These are phyloP conservation scores for Prunella himalayana DNA, from an alignment of 2,113 vertebrate species.

Conservation along the genomic window DNA sequence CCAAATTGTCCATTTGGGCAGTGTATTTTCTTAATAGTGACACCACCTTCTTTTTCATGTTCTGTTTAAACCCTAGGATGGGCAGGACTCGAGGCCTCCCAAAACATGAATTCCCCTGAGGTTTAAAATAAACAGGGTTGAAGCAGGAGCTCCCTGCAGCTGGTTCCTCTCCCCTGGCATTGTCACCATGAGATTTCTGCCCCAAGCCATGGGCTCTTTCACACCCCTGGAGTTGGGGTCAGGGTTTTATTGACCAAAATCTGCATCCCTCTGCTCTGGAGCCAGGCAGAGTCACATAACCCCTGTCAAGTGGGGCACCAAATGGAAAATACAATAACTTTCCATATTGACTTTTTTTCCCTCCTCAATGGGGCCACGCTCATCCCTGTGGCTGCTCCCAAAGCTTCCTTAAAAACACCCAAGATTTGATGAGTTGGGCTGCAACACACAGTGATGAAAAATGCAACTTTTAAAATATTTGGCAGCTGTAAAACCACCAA, in stretches of 20 bases:
- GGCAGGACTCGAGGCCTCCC: background rate
- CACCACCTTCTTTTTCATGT: background rate
- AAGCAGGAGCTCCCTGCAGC: background rate
- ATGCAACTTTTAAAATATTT: background rate
- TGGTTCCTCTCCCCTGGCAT: accelerated
- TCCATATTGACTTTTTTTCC: background rate
- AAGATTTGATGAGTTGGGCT: background rate
- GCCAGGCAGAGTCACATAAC: background rate
- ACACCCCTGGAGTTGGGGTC: background rate
- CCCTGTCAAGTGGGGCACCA: background rate
- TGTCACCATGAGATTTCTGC: background rate
- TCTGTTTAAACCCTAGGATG: background rate
- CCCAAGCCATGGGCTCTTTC: background rate
- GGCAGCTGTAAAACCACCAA: background rate
- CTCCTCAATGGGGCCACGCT: background rate
- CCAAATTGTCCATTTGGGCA: background rate
- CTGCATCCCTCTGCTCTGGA: background rate
- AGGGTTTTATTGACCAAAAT: background rate
- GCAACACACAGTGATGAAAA: background rate
- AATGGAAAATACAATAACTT: background rate
- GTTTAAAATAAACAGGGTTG: background rate
- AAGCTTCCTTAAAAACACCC: background rate
- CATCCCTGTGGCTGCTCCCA: background rate
- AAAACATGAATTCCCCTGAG: background rate
- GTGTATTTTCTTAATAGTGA: background rate